Evolutionary conservation across 2,113 vertebrate species (phyloP), one percentile per base, ranked within the genome.

Genomic region (Macrotis lagotis): DNA sequence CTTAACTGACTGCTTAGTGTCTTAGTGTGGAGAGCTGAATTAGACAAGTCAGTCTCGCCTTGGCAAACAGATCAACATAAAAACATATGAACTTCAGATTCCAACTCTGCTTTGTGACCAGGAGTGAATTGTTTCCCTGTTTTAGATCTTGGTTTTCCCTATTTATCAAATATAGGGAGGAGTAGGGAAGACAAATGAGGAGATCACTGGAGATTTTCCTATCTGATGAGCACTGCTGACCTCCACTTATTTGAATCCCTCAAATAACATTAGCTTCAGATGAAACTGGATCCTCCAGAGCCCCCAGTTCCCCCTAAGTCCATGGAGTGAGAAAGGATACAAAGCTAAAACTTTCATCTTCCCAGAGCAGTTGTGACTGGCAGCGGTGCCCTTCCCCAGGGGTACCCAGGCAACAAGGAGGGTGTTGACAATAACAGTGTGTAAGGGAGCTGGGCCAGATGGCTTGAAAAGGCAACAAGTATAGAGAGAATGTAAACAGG

Each of bases 401-500:
- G 52, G 50, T 66, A 89, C 66, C 89, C 59, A 90, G 93, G 91
- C 95, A 74, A 59, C 88, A 89, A 91, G 47, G 89, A 95, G 50
- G 90, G 55, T 96, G 94, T 91, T 96, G 96, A 95, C 94, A 94
- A 48, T 89, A 90, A 91, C 91, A 91, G 89, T 22, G 8, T 48
- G 90, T 5, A 90, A 94, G 66, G 93, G 51, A 93, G 93, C 92
- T 3, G 90, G 94, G 94, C 95, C 94, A 89, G 90, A 89, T 53
- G 91, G 89, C 96, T 97, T 92, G 95, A 92, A 88, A 95, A 94
- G 88, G 26, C 59, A 0, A 14, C 1, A 25, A 9, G 90, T 91
- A 25, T 92, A 93, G 94, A 95, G n/a, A 0, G 94, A 97, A 94
- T 90, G 92, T 96, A 95, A 97, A 95, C 93, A 97, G 92, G 89